phyloP scores from a whole-genome alignment of 2,797 vertebrate genomes.

The Coregonus ussuriensis region DNA sequence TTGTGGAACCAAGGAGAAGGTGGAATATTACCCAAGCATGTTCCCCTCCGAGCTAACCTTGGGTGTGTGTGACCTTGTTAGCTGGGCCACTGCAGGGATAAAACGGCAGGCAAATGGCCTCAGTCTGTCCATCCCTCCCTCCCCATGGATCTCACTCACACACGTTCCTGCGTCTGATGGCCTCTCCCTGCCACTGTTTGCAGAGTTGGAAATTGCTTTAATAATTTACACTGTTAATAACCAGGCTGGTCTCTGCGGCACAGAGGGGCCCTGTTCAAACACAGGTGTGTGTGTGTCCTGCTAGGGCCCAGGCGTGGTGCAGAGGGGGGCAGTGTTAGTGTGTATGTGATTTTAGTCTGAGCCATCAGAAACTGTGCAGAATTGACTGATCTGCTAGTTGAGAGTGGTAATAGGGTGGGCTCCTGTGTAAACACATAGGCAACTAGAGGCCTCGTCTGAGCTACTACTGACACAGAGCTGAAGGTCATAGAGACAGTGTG shows the following conservation, averaged over 20 bases:
- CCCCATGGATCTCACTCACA: conserved; percentile 34
- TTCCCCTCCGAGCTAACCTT: conserved; percentile 51
- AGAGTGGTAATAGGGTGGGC: conserved; percentile 56
- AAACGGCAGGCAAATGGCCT: conserved; percentile 55
- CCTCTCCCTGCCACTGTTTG: conserved; percentile 68
- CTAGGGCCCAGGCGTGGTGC: conserved; percentile 21
- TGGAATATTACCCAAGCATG: conserved; percentile 43
- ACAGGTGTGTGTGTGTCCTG: conserved; percentile 34
- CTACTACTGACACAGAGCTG: conserved; percentile 20
- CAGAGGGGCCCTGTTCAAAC: conserved; percentile 74
- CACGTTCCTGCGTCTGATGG: conserved; percentile 25
- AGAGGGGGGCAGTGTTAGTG: conserved; percentile 58
- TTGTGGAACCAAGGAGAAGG: conserved; percentile 13
- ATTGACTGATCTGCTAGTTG: conserved; percentile 69
- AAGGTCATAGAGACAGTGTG: conserved; percentile 49
- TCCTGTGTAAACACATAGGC: conserved; percentile 66
- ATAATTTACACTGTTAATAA: conserved; percentile 84
- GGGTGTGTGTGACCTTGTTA: conserved; percentile 58
- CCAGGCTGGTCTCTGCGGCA: conserved; percentile 62
- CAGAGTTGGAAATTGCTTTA: conserved; percentile 74
- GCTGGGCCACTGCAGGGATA: conserved; percentile 48
- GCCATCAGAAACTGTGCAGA: conserved; percentile 71
- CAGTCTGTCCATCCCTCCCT: conserved; percentile 48
- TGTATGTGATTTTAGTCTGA: conserved; percentile 66
- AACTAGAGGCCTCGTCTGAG: conserved; percentile 45